These are phyloP conservation scores for Papilio helenus DNA, from an alignment of 1,140 invertebrate genomes.

Conservation along the genomic window DNA sequence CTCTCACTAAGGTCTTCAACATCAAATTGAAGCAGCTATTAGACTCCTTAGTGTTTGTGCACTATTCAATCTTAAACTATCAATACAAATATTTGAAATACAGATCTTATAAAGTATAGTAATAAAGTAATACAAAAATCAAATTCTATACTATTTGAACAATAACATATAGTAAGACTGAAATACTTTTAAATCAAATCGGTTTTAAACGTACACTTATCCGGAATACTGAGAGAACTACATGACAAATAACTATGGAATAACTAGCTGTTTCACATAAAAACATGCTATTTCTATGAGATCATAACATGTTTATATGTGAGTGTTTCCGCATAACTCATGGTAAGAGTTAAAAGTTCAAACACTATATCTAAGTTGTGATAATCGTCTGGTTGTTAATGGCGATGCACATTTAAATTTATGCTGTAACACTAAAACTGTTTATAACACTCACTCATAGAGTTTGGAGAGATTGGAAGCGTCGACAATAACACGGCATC, in stretches of 20 bases:
- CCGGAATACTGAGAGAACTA: not conserved
- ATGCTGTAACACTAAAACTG: not conserved
- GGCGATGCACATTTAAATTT: not conserved
- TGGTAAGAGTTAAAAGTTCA: not conserved
- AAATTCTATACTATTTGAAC: not conserved
- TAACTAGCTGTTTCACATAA: not conserved
- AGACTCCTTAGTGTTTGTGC: not conserved
- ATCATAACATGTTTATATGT: no score
- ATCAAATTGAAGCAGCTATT: not conserved
- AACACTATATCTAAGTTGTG: not conserved
- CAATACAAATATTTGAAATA: constrained; percentile 10
- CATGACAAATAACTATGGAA: not conserved
- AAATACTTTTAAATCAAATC: not conserved
- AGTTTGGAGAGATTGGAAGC: not conserved
- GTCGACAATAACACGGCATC: not conserved
- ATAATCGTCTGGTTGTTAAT: not conserved
- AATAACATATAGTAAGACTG: not conserved
- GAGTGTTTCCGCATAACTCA: no score
- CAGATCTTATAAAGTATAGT: constrained; percentile 6
- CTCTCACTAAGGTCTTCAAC: not conserved
- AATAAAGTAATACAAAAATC: not conserved
- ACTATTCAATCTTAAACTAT: not conserved
- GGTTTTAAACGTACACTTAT: not conserved
- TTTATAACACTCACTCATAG: constrained; percentile 9
- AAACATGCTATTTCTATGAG: no score